phyloP scores from a whole-genome alignment of 2,888 invertebrate species.

The Erebia aethiops region DNA sequence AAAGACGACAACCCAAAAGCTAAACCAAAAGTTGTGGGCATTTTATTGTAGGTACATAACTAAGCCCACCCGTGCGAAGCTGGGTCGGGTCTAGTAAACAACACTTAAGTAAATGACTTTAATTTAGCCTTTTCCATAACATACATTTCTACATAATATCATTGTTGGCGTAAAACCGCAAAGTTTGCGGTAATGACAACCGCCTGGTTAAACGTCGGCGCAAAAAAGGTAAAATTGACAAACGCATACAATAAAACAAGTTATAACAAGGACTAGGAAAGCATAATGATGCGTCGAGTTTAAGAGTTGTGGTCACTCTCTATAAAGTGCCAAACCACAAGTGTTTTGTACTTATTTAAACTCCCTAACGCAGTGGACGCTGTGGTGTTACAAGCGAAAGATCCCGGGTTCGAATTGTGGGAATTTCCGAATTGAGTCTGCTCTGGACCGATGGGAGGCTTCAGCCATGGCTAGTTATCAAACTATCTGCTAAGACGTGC shows the following conservation, averaged over 20 bases:
- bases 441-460: no score
- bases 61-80: neutral
- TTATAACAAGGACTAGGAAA: constrained; percentile 61
- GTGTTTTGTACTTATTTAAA: constrained; percentile 49
- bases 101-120: neutral
- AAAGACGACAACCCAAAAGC: no score
- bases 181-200: constrained; percentile 40
- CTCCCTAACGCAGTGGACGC: no score
- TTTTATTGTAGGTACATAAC: neutral
- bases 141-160: constrained; percentile 27
- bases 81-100: neutral
- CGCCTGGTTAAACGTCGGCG: constrained; percentile 37
- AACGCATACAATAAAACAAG: constrained; percentile 58
- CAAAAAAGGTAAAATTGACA: constrained; percentile 42
- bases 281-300: constrained; percentile 47
- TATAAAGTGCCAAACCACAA: constrained; percentile 48
- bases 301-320: constrained; percentile 47
- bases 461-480: no score
- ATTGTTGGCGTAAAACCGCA: constrained; percentile 38
- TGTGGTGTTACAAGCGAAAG: no score
- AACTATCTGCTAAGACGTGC: no score
- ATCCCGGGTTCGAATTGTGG: no score
- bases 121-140: neutral
- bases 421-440: no score
- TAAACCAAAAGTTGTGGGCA: no score